Base-by-base conservation (phyloP, 2,888 invertebrate species). In the Aquatica leii region DNA sequence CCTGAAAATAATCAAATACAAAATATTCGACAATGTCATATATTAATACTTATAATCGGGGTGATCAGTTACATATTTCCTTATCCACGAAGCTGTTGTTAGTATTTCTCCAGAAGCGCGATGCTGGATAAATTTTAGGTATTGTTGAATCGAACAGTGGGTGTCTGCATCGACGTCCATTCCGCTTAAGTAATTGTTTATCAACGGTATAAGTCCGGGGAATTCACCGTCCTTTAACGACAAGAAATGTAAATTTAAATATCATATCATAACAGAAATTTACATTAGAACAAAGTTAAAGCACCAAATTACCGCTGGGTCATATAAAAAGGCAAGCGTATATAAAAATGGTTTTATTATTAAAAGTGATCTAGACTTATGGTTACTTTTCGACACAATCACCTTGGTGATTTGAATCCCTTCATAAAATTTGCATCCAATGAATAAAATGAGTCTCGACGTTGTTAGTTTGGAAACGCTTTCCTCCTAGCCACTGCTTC, bases 131-230 rank as follows among this genome's bases (percentile, higher is more conserved):
- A 98, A 88, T 77, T 92, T 94, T 68, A 99, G 87, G 84, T 99
- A 99, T 83, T 97, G 95, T 81, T 94, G 93, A 76, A 99, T 93
- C 6, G 97, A 96, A 83, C 98, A 98, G 81, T 95, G 94, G 40
- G 98, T 98, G 82, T 98, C 98, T 1, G 97, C 96, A 83, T 99
- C 99, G 52, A 98, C 94, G 81, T 99, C 98, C 89, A 98, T 95
- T 64, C 93, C 93, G 70, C 92, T 92, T 74, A 99, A 85, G 83
- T 97, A 99, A 74, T 93, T 94, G 79, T 95, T 93, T 66, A 99
- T 95, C 73, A 99, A 84, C 2, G 97, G 94, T 70, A 98, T 90
- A 73, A 99, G 85, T 0, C 99, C 99, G 18, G 97, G 97, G 84
- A 98, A 99, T 65, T 90, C 89, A 61, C 91, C 92, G 64, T 90